Percentiles rank a stretch among this genome's conserved stretches.
Conservation (phyloP, 2,797 vertebrate genomes). For the Anguilla obscura region DNA sequence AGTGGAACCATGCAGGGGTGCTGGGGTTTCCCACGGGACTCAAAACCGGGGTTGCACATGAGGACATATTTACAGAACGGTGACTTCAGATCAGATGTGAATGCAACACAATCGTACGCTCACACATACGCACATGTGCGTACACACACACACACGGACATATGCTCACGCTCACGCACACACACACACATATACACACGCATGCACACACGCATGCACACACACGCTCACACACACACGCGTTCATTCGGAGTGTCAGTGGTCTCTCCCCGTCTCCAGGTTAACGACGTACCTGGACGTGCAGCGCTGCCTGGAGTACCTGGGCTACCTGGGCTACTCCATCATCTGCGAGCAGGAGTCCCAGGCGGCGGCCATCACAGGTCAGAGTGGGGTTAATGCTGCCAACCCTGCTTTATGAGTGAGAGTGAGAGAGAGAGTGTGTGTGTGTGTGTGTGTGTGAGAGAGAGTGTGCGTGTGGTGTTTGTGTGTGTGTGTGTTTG, state of each 20-base stretch:
- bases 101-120: not conserved
- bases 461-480: not conserved
- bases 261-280: slow-evolving; percentile 58
- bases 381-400: slow-evolving; percentile 58
- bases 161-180: not conserved
- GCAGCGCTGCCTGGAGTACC: slow-evolving; percentile 90
- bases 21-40: not conserved
- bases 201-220: not conserved
- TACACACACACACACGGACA: not conserved
- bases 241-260: not conserved
- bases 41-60: too few relatives aligned
- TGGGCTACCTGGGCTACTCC: slow-evolving; percentile 92
- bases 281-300: slow-evolving; percentile 93
- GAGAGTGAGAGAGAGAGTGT: not conserved
- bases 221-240: not conserved
- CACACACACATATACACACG: not conserved
- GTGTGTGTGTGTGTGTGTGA: too few relatives aligned
- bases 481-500: too few relatives aligned
- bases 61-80: too few relatives aligned
- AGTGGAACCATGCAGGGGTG: slow-evolving; percentile 64
- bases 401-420: too few relatives aligned
- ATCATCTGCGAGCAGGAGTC: slow-evolving; percentile 94
- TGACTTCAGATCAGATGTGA: too few relatives aligned
- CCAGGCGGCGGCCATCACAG: slow-evolving; percentile 88
- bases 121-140: not conserved